Evolutionary conservation across 2,888 invertebrate genomes (phyloP).

Genomic region (Tolmerus cingulatus): DNA sequence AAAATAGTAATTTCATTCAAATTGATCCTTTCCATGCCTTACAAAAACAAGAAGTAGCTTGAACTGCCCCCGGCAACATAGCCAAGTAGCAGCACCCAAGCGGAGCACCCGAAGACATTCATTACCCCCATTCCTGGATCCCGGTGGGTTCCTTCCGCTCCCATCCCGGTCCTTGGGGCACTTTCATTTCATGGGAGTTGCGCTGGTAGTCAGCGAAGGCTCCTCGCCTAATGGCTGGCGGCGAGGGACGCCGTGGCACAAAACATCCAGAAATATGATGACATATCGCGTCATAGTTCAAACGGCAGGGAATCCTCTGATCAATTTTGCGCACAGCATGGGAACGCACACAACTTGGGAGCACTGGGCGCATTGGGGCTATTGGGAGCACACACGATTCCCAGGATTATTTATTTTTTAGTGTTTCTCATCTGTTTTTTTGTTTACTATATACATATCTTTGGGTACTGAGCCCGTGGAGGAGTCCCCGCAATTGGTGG

Average conservation of each 20-base stretch:
- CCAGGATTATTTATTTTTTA: background rate
- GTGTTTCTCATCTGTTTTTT: too few relatives aligned
- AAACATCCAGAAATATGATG: slow-evolving; percentile 59
- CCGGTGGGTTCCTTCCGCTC: background rate
- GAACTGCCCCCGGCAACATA: background rate
- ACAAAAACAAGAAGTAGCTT: background rate
- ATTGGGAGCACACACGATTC: background rate
- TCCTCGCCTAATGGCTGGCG: background rate
- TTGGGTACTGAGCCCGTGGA: background rate
- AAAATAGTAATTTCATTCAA: too few relatives aligned
- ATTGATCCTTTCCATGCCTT: too few relatives aligned
- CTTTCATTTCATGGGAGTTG: background rate
- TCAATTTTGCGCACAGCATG: slow-evolving; percentile 64
- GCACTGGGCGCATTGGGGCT: background rate
- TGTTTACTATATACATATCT: background rate
- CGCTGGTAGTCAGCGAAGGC: background rate
- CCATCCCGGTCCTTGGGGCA: background rate
- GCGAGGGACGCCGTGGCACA: slow-evolving; percentile 24
- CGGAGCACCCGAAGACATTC: background rate
- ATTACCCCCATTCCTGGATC: background rate
- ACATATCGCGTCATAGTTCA: slow-evolving; percentile 65
- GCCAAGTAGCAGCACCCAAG: background rate
- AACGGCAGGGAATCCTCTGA: slow-evolving; percentile 64
- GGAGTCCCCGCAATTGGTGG: background rate
- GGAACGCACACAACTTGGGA: slow-evolving; percentile 50